Conservation (phyloP, 2,797 vertebrate species). For the Saxicola maurus region DNA sequence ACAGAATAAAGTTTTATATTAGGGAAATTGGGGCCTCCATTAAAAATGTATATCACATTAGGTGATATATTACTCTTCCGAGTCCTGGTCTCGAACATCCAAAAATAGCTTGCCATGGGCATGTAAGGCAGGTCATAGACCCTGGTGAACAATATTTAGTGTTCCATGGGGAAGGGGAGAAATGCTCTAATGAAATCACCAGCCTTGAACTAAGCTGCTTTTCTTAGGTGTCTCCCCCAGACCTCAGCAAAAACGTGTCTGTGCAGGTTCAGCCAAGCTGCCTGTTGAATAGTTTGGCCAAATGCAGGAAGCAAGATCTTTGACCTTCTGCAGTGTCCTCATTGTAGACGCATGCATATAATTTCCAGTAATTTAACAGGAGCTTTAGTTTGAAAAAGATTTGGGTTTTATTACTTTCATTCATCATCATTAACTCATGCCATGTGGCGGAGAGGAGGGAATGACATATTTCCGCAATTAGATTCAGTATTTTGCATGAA, state of each 20-base stretch:
- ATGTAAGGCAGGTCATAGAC: background rate
- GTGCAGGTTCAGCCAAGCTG: constrained; percentile 34
- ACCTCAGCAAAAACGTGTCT: background rate
- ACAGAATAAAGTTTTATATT: constrained; percentile 15
- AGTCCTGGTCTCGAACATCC: background rate
- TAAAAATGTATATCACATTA: background rate
- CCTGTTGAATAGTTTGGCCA: constrained; percentile 59
- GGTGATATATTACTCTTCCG: background rate
- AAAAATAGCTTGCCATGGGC: constrained; percentile 2
- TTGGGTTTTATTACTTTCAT: constrained; percentile 72
- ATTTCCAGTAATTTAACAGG: constrained; percentile 70
- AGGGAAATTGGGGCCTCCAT: constrained; percentile 3
- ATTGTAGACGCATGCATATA: constrained; percentile 61
- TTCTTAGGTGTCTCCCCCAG: constrained; percentile 38
- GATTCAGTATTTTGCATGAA: constrained; percentile 67
- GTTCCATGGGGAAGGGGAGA: constrained; percentile 7
- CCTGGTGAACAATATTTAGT: background rate
- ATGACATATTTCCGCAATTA: constrained; percentile 54
- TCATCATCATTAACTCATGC: constrained; percentile 70
- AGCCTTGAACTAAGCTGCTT: constrained; percentile 35
- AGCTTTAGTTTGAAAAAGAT: constrained; percentile 71
- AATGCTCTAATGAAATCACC: constrained; percentile 43
- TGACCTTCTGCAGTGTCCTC: constrained; percentile 67
- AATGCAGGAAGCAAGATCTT: constrained; percentile 64
- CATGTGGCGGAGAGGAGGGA: constrained; percentile 48